These are phyloP conservation scores for Dorcus parallelipipedus DNA, from an alignment of 2,888 invertebrate species.

Conservation along the genomic window DNA sequence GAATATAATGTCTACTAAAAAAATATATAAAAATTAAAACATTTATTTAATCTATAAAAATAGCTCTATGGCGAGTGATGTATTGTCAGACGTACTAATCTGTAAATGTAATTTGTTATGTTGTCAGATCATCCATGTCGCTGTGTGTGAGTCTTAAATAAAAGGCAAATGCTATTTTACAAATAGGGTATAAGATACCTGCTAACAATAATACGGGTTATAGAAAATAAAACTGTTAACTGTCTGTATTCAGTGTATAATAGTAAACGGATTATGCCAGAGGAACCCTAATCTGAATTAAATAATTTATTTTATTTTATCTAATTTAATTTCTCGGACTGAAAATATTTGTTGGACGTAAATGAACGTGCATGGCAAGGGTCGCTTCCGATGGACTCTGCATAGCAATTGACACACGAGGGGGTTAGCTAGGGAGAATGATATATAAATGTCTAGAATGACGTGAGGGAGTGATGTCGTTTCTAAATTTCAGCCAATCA, in stretches of 20 bases:
- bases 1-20: no score
- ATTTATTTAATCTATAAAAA: no score
- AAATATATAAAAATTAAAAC: no score
- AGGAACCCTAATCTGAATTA: no score
- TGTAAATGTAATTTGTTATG: constrained; percentile 47
- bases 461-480: constrained; percentile 34
- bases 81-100: constrained; percentile 44
- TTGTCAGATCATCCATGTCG: constrained; percentile 32
- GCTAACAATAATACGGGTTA: no score
- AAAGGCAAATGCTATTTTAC: no score
- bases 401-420: constrained; percentile 24
- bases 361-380: constrained; percentile 14
- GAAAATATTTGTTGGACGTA: constrained; percentile 6
- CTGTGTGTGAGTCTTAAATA: no score
- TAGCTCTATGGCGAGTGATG: constrained; percentile 27
- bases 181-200: no score
- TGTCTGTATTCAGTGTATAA: no score
- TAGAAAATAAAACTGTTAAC: no score
- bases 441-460: constrained; percentile 33
- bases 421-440: constrained; percentile 24
- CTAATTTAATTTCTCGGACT: not conserved
- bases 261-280: no score
- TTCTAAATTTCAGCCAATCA: constrained; percentile 38
- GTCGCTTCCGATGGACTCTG: constrained; percentile 24
- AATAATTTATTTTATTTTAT: not conserved